phyloP scores from a whole-genome alignment of 2,113 vertebrate species.

The Corydoras maculifer region DNA sequence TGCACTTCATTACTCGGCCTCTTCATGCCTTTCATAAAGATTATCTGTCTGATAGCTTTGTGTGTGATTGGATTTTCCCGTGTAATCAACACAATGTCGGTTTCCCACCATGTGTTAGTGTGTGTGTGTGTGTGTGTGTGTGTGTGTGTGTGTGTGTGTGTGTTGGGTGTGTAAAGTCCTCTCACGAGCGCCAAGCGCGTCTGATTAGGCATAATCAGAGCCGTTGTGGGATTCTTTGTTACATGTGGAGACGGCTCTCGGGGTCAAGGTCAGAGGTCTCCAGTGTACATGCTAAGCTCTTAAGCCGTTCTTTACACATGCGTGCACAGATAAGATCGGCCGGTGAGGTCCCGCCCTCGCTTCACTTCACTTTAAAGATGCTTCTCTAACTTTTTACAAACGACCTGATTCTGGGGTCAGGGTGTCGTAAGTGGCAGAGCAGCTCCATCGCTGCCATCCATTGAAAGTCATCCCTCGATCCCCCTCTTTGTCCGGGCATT shows the following conservation, averaged over 20 bases:
- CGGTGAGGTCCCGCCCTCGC: too few species aligned
- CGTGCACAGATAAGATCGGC: slow-evolving; percentile 25
- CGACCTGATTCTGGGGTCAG: too few species aligned
- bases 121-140: not conserved
- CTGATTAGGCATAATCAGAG: slow-evolving; percentile 30
- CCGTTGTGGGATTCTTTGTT: slow-evolving; percentile 26
- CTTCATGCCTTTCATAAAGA: not conserved
- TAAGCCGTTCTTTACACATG: slow-evolving; percentile 37
- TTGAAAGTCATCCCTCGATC: too few species aligned
- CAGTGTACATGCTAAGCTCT: slow-evolving; percentile 31
- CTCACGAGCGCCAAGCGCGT: slow-evolving; percentile 17
- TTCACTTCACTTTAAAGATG: too few species aligned
- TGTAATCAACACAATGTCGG: not conserved
- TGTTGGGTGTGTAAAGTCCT: slow-evolving; percentile 21
- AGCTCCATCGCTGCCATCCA: too few species aligned
- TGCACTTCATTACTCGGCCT: not conserved
- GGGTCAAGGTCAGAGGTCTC: slow-evolving; percentile 37
- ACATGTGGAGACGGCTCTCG: slow-evolving; percentile 32
- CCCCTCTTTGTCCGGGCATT: too few species aligned
- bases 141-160: not conserved
- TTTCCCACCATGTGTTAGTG: not conserved
- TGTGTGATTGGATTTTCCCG: not conserved
- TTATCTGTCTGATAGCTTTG: too few species aligned
- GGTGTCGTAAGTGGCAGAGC: too few species aligned
- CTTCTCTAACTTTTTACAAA: too few species aligned